phyloP scores from a whole-genome alignment of 2,113 vertebrate genomes.

The Gallinago jamesoni region DNA sequence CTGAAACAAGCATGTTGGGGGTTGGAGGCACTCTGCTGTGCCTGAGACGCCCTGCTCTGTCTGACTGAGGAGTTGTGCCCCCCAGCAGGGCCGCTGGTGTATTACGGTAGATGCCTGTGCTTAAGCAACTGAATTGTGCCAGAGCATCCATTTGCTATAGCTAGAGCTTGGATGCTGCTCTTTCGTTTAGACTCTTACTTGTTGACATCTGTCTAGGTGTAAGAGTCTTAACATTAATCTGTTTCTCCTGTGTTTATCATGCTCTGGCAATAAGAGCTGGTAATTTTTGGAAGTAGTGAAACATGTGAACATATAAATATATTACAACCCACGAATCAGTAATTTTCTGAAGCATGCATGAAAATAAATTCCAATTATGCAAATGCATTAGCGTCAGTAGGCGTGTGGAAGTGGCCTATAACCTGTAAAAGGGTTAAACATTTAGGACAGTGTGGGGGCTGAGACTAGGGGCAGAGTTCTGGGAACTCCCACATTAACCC shows the following conservation, averaged over 20 bases:
- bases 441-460: background rate
- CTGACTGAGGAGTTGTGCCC: background rate
- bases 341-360: background rate
- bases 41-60: fast-evolving
- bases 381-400: background rate
- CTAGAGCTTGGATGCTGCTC: background rate
- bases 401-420: background rate
- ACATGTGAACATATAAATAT: fast-evolving
- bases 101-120: background rate
- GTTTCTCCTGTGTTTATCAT: background rate
- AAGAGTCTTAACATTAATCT: background rate
- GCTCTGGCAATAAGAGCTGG: background rate
- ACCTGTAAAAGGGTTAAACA: background rate
- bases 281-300: background rate
- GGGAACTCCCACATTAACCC: background rate
- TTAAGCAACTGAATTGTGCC: background rate
- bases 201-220: background rate
- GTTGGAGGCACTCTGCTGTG: background rate
- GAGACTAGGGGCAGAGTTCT: background rate
- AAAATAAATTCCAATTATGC: fast-evolving
- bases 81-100: background rate
- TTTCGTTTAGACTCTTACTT: background rate
- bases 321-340: background rate
- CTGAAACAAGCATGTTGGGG: background rate
- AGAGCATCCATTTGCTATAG: background rate